Evolutionary conservation across 2,113 vertebrate genomes (phyloP).

Genomic region (Nibea albiflora): DNA sequence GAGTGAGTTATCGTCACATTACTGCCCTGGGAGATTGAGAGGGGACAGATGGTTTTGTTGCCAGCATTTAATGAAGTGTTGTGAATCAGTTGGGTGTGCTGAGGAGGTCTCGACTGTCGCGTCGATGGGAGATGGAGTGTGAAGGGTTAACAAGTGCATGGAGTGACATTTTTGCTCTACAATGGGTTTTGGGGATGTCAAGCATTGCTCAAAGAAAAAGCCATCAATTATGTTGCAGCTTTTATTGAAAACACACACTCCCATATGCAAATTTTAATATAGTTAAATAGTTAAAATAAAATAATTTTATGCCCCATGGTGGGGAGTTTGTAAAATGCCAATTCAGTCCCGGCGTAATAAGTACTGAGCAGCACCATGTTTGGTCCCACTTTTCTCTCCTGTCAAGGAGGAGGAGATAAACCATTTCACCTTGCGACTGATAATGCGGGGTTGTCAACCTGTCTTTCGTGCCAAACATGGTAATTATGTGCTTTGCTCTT

Average conservation of each 20-base stretch:
- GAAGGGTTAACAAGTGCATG: conserved; percentile 54
- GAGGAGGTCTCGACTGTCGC: conserved; percentile 58
- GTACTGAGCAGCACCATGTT: conserved; percentile 24
- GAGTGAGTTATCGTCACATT: conserved; percentile 79
- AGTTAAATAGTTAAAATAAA: conserved; percentile 24
- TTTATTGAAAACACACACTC: background rate
- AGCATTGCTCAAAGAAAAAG: conserved; percentile 15
- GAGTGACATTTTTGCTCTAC: conserved; percentile 21
- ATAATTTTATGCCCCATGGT: conserved; percentile 17
- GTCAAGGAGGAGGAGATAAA: conserved; percentile 72
- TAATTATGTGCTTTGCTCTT: conserved; percentile 69
- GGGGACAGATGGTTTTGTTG: conserved; percentile 77
- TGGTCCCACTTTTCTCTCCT: conserved; percentile 33
- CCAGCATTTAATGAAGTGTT: conserved; percentile 76
- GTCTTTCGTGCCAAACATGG: conserved; percentile 62
- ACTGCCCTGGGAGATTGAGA: conserved; percentile 72
- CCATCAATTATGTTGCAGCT: conserved; percentile 8
- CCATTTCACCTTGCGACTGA: conserved; percentile 74
- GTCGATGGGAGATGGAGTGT: conserved; percentile 38
- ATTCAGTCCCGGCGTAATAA: conserved; percentile 47
- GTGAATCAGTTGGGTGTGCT: conserved; percentile 64
- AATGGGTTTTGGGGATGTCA: conserved; percentile 30
- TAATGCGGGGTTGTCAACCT: conserved; percentile 74
- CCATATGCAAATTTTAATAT: background rate
- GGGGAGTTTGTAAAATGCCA: conserved; percentile 47